Evolutionary conservation across 2,113 vertebrate species (phyloP).

Genomic region (Odocoileus hemionus): DNA sequence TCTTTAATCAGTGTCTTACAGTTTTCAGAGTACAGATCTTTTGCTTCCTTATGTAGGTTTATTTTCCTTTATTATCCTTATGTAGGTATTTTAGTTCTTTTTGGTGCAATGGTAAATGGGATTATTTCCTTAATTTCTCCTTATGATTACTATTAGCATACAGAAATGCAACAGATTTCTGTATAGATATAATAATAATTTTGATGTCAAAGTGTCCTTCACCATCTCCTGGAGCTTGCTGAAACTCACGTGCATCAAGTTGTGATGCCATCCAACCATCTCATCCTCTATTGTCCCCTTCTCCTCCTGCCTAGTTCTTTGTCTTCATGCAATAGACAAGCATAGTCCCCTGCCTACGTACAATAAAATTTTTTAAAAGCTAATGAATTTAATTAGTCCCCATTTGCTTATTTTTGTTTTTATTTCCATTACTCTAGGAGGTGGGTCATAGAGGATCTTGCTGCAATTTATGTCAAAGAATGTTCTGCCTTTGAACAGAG

Average conservation of each 20-base stretch:
- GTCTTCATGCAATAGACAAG: neutral
- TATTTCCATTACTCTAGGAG: neutral
- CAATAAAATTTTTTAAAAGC: neutral
- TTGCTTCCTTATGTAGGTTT: neutral
- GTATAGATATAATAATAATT: neutral
- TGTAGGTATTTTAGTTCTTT: neutral
- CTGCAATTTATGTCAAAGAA: neutral
- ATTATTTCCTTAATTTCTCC: neutral
- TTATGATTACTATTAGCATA: neutral
- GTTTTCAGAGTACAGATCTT: neutral
- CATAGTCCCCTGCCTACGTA: neutral
- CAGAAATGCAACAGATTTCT: neutral
- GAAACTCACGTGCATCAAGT: neutral
- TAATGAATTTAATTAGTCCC: neutral
- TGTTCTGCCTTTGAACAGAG: neutral
- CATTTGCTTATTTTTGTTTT: neutral
- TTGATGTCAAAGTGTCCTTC: neutral
- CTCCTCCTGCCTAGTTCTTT: neutral
- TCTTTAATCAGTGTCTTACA: neutral
- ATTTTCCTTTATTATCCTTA: neutral
- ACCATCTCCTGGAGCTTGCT: neutral
- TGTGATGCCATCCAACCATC: neutral
- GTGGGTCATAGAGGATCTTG: neutral
- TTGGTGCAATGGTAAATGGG: neutral
- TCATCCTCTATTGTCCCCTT: neutral